Evolutionary conservation across 2,888 invertebrate species (phyloP).

Genomic region (Minunthozetes semirufus): DNA sequence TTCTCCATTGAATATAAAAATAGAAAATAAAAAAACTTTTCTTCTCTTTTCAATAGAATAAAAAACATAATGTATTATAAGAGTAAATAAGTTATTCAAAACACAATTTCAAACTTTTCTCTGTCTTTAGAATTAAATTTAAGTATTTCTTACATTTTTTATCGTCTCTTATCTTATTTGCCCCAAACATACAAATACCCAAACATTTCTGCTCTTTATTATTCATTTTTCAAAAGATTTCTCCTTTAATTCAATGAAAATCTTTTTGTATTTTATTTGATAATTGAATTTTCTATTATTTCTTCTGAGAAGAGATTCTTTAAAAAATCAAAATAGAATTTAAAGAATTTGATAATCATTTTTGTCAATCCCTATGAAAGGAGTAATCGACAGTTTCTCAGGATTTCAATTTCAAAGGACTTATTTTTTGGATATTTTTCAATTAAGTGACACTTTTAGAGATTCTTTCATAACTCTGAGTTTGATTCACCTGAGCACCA

Average conservation of each 20-base stretch:
- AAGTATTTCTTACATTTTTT: background rate
- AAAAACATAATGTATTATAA: background rate
- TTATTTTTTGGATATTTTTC: too few species aligned
- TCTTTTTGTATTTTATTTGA: background rate
- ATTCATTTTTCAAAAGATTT: background rate
- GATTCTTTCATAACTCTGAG: too few species aligned
- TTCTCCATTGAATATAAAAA: conserved; percentile 14
- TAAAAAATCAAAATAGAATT: background rate
- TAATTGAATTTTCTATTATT: background rate
- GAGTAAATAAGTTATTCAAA: conserved; percentile 13
- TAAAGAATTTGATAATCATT: background rate
- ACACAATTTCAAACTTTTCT: background rate
- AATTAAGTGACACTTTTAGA: too few species aligned
- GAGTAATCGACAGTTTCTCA: too few species aligned
- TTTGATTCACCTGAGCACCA: too few species aligned
- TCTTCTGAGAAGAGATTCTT: background rate
- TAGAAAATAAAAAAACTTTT: conserved; percentile 1
- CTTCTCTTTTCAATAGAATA: background rate
- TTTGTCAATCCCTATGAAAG: background rate
- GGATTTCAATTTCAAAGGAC: too few species aligned
- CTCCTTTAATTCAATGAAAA: background rate
- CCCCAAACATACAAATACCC: too few species aligned
- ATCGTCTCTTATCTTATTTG: background rate
- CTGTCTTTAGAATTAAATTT: background rate
- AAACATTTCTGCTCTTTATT: background rate